Conservation (phyloP, 2,888 invertebrate species). For the Limulus polyphemus region DNA sequence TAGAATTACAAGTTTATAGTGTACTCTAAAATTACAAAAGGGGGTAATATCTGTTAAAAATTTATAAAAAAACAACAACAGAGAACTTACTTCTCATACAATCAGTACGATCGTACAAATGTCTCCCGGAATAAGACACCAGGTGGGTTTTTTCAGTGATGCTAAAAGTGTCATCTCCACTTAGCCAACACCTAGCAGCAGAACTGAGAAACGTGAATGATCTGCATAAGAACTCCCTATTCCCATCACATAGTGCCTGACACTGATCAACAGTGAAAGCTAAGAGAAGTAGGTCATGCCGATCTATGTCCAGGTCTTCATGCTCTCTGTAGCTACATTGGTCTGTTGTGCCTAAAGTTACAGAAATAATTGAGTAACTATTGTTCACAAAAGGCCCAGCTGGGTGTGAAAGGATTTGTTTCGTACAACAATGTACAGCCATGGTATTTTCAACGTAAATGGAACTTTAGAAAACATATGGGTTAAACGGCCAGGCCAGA, state of each 20-base stretch:
- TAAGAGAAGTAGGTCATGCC: slow-evolving; percentile 23
- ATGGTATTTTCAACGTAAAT: too few relatives aligned
- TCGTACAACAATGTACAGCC: neutral
- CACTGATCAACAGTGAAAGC: slow-evolving; percentile 29
- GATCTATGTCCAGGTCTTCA: slow-evolving; percentile 24
- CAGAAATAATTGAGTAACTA: neutral
- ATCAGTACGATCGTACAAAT: too few relatives aligned
- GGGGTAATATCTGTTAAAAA: too few relatives aligned
- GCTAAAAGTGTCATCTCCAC: slow-evolving; percentile 30
- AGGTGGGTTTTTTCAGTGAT: slow-evolving; percentile 9
- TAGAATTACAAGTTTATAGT: too few relatives aligned
- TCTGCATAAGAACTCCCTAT: slow-evolving; percentile 33
- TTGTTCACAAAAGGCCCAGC: too few relatives aligned
- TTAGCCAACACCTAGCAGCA: slow-evolving; percentile 29
- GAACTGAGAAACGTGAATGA: slow-evolving; percentile 31
- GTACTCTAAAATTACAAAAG: too few relatives aligned
- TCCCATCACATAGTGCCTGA: slow-evolving; percentile 31
- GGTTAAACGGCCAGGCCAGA: too few relatives aligned
- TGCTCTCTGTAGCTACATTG: slow-evolving; percentile 27
- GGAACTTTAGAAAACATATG: too few relatives aligned
- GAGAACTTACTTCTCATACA: too few relatives aligned
- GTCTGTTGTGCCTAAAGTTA: slow-evolving; percentile 2
- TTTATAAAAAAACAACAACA: too few relatives aligned
- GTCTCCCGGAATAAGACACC: too few relatives aligned
- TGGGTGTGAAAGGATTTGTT: neutral